phyloP scores from a whole-genome alignment of 2,888 invertebrate species.

The Galerucella calmariensis region DNA sequence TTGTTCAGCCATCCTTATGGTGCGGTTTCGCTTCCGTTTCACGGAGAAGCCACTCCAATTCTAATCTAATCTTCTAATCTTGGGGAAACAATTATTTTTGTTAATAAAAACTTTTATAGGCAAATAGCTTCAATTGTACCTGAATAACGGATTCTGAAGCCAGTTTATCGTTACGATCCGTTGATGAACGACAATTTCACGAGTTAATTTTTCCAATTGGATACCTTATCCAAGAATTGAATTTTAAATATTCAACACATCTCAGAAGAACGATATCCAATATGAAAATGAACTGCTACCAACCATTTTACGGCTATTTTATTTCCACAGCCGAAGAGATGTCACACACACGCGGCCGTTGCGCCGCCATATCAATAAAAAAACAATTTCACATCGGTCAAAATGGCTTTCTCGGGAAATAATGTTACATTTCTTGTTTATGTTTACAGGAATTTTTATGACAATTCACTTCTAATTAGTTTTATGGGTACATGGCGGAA shows the following conservation, averaged over 20 bases:
- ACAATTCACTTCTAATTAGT: slow-evolving; percentile 50
- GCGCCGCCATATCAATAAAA: slow-evolving; percentile 44
- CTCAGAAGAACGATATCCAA: slow-evolving; percentile 35
- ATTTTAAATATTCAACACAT: slow-evolving; percentile 42
- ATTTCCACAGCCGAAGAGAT: slow-evolving; percentile 39
- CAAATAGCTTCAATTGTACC: no score
- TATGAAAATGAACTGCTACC: slow-evolving; percentile 40
- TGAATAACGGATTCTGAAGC: not conserved
- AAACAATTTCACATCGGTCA: slow-evolving; percentile 45
- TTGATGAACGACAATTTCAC: not conserved
- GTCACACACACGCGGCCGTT: slow-evolving; percentile 28
- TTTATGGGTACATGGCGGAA: slow-evolving; percentile 40
- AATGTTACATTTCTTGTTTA: slow-evolving; percentile 46
- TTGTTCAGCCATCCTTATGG: no score
- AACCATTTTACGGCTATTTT: slow-evolving; percentile 40
- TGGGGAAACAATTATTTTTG: no score
- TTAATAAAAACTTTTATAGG: no score
- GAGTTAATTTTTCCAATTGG: slow-evolving; percentile 12
- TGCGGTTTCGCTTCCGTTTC: no score
- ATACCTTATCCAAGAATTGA: slow-evolving; percentile 31
- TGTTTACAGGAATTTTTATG: slow-evolving; percentile 48
- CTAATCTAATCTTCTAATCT: no score
- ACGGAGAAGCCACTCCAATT: no score
- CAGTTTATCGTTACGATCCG: not conserved
- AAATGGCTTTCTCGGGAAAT: slow-evolving; percentile 48